Evolutionary conservation across 2,113 vertebrate genomes (phyloP).

Genomic region (Ictalurus punctatus): DNA sequence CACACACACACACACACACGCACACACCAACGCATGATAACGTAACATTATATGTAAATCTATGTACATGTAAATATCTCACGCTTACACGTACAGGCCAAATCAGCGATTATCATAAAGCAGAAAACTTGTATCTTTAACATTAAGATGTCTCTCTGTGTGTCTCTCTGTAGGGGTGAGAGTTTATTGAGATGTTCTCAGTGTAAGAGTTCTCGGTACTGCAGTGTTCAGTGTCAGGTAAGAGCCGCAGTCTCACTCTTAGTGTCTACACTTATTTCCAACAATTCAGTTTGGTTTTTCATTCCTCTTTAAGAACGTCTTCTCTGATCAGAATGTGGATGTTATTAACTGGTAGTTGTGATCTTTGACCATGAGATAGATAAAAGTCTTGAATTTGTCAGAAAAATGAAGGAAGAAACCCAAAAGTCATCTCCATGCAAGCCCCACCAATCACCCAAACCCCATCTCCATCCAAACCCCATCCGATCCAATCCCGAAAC

Average conservation of each 20-base stretch:
- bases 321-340: not conserved
- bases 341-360: not conserved
- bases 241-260: not conserved
- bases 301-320: not conserved
- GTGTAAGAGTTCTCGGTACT: constrained; percentile 89
- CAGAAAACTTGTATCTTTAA: not conserved
- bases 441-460: not conserved
- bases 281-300: not conserved
- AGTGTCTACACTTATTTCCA: not conserved
- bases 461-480: not conserved
- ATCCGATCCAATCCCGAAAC: not conserved
- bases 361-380: not conserved
- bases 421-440: not conserved
- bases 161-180: constrained; percentile 70
- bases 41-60: not conserved
- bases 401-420: not conserved
- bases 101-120: not conserved
- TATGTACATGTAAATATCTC: not conserved
- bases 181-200: constrained; percentile 86
- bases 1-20: not conserved
- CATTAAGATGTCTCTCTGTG: not conserved
- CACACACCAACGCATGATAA: not conserved
- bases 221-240: constrained; percentile 88
- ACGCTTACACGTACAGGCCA: not conserved
- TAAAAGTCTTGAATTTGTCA: not conserved